A percentile compares a stretch with the other conserved stretches of the same genome.
phyloP scores from a whole-genome alignment of 1,140 invertebrate species.

The Apis laboriosa region DNA sequence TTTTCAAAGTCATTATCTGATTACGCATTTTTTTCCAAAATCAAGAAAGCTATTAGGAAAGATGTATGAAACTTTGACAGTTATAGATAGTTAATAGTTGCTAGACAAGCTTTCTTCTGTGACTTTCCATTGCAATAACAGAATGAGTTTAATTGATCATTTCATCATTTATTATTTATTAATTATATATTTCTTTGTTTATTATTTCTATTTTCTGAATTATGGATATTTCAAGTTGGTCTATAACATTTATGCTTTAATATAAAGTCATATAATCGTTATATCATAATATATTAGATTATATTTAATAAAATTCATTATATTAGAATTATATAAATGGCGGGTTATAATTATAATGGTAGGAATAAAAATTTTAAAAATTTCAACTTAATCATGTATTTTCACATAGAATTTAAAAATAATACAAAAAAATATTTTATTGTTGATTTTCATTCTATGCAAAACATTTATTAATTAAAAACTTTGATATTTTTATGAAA shows the following conservation, averaged over 20 bases:
- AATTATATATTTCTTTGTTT: slow-evolving; percentile 16
- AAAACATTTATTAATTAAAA: neutral
- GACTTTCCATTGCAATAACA: slow-evolving; percentile 39
- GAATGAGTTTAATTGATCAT: slow-evolving; percentile 17
- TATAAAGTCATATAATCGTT: neutral
- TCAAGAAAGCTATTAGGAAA: slow-evolving; percentile 40
- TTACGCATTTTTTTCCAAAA: neutral
- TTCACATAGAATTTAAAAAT: no score
- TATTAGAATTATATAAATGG: neutral
- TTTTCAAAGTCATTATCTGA: neutral
- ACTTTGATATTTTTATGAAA: neutral
- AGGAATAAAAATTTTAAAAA: no score
- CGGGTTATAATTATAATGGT: no score
- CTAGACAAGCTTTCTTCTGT: slow-evolving; percentile 51
- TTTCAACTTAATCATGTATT: no score
- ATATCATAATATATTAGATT: no score
- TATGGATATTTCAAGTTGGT: neutral
- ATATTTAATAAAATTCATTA: no score
- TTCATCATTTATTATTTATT: slow-evolving; percentile 4
- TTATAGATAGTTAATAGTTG: slow-evolving; percentile 28
- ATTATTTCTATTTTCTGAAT: neutral
- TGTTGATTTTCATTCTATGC: no score
- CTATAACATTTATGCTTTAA: neutral
- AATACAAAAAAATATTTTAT: neutral
- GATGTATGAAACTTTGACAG: slow-evolving; percentile 25